These are phyloP conservation scores for Archaeoteleia sp. DNA, from an alignment of 2,888 invertebrate genomes.

Conservation along the genomic window DNA sequence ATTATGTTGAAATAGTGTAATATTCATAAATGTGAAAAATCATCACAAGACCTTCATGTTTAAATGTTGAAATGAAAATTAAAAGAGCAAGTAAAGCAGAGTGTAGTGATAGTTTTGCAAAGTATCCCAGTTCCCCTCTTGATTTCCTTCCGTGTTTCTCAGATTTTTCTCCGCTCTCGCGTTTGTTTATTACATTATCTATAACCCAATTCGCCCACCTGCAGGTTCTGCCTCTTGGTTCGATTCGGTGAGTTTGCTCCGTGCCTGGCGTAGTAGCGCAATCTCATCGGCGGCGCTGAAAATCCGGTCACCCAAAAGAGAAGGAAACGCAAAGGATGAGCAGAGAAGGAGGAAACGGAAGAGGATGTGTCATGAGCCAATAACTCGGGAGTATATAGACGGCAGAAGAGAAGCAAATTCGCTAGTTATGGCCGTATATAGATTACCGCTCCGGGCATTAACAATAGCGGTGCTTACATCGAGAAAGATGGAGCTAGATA, in stretches of 20 bases:
- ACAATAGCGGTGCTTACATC: constrained; percentile 45
- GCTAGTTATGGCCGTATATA: constrained; percentile 56
- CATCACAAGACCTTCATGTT: constrained; percentile 6
- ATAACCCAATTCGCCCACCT: constrained; percentile 64
- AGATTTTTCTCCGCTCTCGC: constrained; percentile 29
- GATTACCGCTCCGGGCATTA: constrained; percentile 56
- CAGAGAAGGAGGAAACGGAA: constrained; percentile 41
- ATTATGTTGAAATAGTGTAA: no score
- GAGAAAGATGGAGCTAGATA: constrained; percentile 16
- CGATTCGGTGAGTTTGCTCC: constrained; percentile 40
- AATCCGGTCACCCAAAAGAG: constrained; percentile 45
- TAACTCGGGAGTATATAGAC: constrained; percentile 47
- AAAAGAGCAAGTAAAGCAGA: constrained; percentile 21
- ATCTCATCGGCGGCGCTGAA: constrained; percentile 51
- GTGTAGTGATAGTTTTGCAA: constrained; percentile 19
- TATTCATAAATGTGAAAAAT: no score
- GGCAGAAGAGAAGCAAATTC: constrained; percentile 54
- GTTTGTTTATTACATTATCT: constrained; percentile 67
- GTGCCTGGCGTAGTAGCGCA: constrained; percentile 55
- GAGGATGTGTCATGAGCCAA: constrained; percentile 47
- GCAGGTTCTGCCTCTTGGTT: constrained; percentile 50
- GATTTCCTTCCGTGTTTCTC: constrained; percentile 27
- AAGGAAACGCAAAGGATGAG: constrained; percentile 26
- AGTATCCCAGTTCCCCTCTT: constrained; percentile 19
- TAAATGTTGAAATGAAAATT: constrained; percentile 14